Base-by-base conservation (phyloP, 2,113 vertebrate genomes). In the Cyanistes caeruleus region DNA sequence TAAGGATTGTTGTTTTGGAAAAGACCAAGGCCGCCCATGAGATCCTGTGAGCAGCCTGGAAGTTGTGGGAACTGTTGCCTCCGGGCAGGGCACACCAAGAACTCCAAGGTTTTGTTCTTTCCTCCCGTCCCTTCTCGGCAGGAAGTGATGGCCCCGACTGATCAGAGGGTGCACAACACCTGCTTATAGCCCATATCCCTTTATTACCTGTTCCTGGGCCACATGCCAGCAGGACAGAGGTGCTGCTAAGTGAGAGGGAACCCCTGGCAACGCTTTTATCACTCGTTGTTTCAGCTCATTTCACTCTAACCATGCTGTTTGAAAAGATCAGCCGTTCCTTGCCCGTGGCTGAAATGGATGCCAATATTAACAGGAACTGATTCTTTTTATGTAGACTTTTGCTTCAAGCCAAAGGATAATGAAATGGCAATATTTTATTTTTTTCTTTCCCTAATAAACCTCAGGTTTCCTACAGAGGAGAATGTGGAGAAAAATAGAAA, bases 111-210 rank as follows among this genome's bases (percentile, higher is more conserved):
- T 60, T 67, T 48, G 33, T 6, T 76, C 70, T 44, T 63, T 31
- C 24, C 53, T 79, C 22, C 41, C 1, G 1, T 8, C 30, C 37
- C 60, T 33, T 35, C 39, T 46, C 0, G 0, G 48, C 8, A 1
- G 5, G 17, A 27, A 64, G 28, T 4, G 1, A 18, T 52, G 52
- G 56, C 56, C 25, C 28, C 16, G 23, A 4, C 4, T 0, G 3
- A 15, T 37, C 39, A 19, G 25, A 33, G 7, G n/a, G 25, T 7
- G 37, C 18, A 7, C 31, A 25, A 1, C 51, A 11, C 22, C 53
- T 12, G 17, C 55, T 31, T 6, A 10, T n/a, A 69, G 75, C 59
- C 24, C 39, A 3, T 7, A 15, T 22, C 15, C 46, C 77, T 73
- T 52, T 31, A 3, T 56, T 30, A 17, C 56, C 78, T 55, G 56